A percentile compares a stretch with the other conserved stretches of the same genome.
phyloP scores from a whole-genome alignment of 2,113 vertebrate genomes.

The Anoplopoma fimbria region DNA sequence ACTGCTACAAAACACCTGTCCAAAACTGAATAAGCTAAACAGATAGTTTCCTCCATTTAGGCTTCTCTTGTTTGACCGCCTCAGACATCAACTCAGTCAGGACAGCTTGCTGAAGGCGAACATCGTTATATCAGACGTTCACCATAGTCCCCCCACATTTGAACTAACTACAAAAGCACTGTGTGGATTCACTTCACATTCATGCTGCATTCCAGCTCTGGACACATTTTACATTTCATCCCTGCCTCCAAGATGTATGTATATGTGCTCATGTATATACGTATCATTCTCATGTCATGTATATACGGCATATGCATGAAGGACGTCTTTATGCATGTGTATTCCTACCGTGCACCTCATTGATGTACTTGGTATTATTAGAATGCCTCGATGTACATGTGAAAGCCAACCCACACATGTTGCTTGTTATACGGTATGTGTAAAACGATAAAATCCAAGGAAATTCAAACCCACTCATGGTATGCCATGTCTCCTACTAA shows the following conservation, averaged over 20 bases:
- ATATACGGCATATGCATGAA: not conserved
- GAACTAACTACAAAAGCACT: not conserved
- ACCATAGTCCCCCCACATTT: not conserved
- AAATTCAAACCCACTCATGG: not conserved
- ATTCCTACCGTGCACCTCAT: not conserved
- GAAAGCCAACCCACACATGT: not conserved
- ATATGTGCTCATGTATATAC: conserved; percentile 16
- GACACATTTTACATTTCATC: not conserved
- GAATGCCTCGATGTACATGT: not conserved
- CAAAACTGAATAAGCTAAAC: not conserved
- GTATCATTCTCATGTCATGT: conserved; percentile 9
- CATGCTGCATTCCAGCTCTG: not conserved
- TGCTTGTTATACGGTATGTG: not conserved
- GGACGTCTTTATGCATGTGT: not conserved
- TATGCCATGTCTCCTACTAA: not conserved
- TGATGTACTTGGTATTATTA: conserved; percentile 29
- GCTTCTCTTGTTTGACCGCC: not conserved
- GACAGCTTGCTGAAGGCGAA: not conserved
- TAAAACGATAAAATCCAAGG: not conserved
- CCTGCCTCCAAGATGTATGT: not conserved
- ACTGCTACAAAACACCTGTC: not conserved
- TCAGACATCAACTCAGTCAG: not conserved
- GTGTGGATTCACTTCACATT: not conserved
- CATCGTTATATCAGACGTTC: not conserved
- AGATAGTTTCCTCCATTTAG: not conserved